Evolutionary conservation across 2,113 vertebrate genomes (phyloP).

Genomic region (Nematolebias whitei): DNA sequence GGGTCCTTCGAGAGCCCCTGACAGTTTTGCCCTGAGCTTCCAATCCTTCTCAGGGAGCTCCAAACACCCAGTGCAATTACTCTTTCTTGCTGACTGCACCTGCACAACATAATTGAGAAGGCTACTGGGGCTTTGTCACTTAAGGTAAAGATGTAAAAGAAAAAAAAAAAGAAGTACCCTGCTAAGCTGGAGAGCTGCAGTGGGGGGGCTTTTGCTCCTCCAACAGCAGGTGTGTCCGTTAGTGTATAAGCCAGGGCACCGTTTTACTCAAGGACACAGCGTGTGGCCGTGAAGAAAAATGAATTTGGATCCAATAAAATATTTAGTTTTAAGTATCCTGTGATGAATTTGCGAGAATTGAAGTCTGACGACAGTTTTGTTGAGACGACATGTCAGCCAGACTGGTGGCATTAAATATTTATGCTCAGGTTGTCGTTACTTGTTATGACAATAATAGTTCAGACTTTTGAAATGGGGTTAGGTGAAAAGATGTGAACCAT

Average conservation of each 20-base stretch:
- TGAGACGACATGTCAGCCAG: not conserved
- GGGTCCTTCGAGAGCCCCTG: slow-evolving; percentile 66
- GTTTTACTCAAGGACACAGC: slow-evolving; percentile 22
- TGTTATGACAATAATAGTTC: too few relatives aligned
- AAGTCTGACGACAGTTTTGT: slow-evolving; percentile 8
- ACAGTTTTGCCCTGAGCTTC: slow-evolving; percentile 75
- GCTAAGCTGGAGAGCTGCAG: slow-evolving; percentile 56
- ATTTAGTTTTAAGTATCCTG: slow-evolving; percentile 28
- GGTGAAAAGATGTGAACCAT: too few relatives aligned
- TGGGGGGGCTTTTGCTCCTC: slow-evolving; percentile 35
- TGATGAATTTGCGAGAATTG: slow-evolving; percentile 16
- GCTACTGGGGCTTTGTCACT: slow-evolving; percentile 71
- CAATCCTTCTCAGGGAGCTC: slow-evolving; percentile 73
- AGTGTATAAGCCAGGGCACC: not conserved
- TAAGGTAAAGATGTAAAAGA: slow-evolving; percentile 73
- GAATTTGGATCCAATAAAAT: not conserved
- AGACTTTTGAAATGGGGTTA: too few relatives aligned
- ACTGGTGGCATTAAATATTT: not conserved
- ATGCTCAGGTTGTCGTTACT: too few relatives aligned
- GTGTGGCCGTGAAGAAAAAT: not conserved
- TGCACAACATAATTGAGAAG: slow-evolving; percentile 78
- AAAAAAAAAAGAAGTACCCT: slow-evolving; percentile 28
- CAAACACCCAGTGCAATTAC: slow-evolving; percentile 80
- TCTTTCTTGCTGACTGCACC: slow-evolving; percentile 81
- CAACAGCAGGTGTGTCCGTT: slow-evolving; percentile 1